These are phyloP conservation scores for Aphidoletes aphidimyza DNA, from an alignment of 2,888 invertebrate genomes.

Conservation along the genomic window DNA sequence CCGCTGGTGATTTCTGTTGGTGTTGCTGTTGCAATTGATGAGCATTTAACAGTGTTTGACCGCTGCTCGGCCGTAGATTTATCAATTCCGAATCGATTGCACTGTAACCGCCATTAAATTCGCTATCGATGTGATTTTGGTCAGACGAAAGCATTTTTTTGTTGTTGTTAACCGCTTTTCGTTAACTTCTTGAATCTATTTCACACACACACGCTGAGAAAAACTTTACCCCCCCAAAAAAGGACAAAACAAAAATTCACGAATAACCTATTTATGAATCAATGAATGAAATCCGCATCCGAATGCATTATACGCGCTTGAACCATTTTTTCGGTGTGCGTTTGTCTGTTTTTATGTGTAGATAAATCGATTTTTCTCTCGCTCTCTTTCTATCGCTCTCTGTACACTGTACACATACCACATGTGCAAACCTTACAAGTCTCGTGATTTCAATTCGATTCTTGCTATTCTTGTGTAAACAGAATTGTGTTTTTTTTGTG, in stretches of 20 bases:
- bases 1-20: slow-evolving; percentile 7
- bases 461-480: background rate
- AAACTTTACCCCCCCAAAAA: too few species aligned
- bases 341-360: slow-evolving; percentile 30
- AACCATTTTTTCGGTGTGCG: slow-evolving; percentile 8
- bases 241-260: too few species aligned
- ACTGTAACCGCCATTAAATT: background rate
- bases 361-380: slow-evolving; percentile 54
- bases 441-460: background rate
- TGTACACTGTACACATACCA: background rate
- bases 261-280: slow-evolving; percentile 44
- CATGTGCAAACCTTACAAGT: background rate
- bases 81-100: slow-evolving; percentile 20
- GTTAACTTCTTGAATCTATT: too few species aligned
- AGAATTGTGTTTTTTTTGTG: background rate
- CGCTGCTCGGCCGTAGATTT: background rate
- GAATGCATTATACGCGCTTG: slow-evolving; percentile 30
- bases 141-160: slow-evolving; percentile 10
- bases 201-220: too few species aligned
- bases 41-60: slow-evolving; percentile 12
- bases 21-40: background rate
- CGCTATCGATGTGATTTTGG: slow-evolving; percentile 7
- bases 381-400: too few species aligned
- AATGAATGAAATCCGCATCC: slow-evolving; percentile 40
- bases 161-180: too few species aligned